Evolutionary conservation across 2,113 vertebrate genomes (phyloP), one percentile per base, ranked within the genome.

Genomic region (Heptranchias perlo): DNA sequence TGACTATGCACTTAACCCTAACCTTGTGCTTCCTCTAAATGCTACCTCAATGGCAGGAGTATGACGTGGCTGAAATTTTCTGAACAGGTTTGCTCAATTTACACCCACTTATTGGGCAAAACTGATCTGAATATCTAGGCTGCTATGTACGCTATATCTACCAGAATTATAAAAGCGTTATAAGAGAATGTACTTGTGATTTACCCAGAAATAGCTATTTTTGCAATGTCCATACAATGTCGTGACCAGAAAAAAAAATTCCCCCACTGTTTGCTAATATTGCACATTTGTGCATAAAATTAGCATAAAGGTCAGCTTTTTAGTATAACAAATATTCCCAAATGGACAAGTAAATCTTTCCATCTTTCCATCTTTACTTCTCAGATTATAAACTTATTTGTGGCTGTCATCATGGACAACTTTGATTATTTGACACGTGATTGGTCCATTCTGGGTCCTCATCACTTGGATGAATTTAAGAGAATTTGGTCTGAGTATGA

Each of bases 371-470:
- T n/a, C 89, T 93, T 61, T 93, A 58, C 95, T 76, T 86, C 94
- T 95, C 96, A 99, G 99, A 99, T 99, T 97, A 99, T 99, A 97
- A 99, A 99, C 96, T 98, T 99, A 96, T 99, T 99, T 97, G 99
- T 99, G 96, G 99, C 99, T 16, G 99, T 99, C 97, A 99, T 99
- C 98, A 99, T 99, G 99, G 99, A 99, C 97, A 99, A 99, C 97
- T 99, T 99, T 97, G 99, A 99, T 98, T 99, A 99, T 97, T 97
- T 99, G 96, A 99, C 99, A 16, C 98, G 99, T 94, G 99, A 99
- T 97, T 99, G 99, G 99, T 99, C 99, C 89, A 99, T 99, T 97
- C 97, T 99, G 96, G 99, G 99, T 65, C 99, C 99, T 87, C 99
- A 99, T 97, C 99, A 99, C 96, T 97, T 99, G 96, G 99, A 99